Base-by-base conservation (phyloP, 2,888 invertebrate genomes). In the Saturnia japonica region DNA sequence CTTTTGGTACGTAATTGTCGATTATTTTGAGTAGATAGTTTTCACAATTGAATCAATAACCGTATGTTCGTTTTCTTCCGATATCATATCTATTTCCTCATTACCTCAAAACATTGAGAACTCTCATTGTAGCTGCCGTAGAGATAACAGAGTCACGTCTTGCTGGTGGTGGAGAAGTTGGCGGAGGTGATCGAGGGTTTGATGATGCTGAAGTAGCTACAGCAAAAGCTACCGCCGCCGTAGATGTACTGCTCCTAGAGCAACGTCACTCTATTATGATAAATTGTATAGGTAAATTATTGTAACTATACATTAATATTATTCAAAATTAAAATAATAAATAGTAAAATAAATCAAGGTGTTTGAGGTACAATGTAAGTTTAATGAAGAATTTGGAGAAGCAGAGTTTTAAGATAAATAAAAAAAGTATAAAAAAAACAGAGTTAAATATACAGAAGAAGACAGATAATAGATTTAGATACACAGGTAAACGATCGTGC, bases 91-190 rank as follows among this genome's bases (percentile, higher is more conserved):
- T 62, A 40, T 40, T 64, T 12, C 34, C 28, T 60, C 11, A 54
- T 74, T 64, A 95, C 95, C 95, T 95, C 67, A 98, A 93, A 1
- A 98, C 98, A 86, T 98, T 98, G 0, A 98, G 94, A 0, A 98
- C 98, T 73, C 98, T 91, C 98, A 98, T 98, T 0, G 98, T 98
- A 71, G 98, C 98, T n/a, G 98, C 98, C 8, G 98, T 98, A 64
- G 97, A 97, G 86, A 98, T 97, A 64, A 97, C 96, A 12, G 96
- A 96, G 81, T 97, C 97, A 75, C 92, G 80, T 71, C 93, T 81
- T 0, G 88, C 83, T 11, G 93, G 93, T 51, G 95, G 94, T 51
- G 96, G 93, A 0, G 93, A 93, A 0, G 87, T 89, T 0, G 91
- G 87, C 0, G 93, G 95, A 25, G 95, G 95, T 71, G 97, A 97